A percentile compares a stretch with the other conserved stretches of the same genome.
phyloP scores from a whole-genome alignment of 2,888 invertebrate genomes.

The Heteropelma amictum region DNA sequence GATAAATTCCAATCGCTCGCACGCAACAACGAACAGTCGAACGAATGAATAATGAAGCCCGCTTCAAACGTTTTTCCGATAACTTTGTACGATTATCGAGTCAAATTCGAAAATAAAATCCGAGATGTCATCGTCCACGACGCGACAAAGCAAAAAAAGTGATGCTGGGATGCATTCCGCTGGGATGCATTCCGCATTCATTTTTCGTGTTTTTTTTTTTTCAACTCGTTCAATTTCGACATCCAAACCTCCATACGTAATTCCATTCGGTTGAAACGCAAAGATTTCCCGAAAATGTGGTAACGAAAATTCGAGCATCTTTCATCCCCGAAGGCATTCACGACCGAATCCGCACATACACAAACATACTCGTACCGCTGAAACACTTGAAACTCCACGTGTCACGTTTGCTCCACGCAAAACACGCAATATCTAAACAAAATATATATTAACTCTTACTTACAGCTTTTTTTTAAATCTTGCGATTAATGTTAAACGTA shows the following conservation, averaged over 20 bases:
- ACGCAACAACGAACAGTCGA: constrained; percentile 66
- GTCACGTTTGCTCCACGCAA: constrained; percentile 42
- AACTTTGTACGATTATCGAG: constrained; percentile 38
- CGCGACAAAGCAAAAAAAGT: neutral
- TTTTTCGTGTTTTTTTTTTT: too few species aligned
- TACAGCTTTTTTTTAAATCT: constrained; percentile 40
- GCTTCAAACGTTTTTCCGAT: constrained; percentile 66
- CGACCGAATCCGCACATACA: neutral
- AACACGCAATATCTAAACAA: constrained; percentile 55
- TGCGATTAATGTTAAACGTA: constrained; percentile 66
- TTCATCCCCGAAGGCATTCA: neutral
- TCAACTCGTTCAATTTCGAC: neutral
- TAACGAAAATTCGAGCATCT: neutral
- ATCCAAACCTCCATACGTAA: too few species aligned
- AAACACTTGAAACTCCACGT: constrained; percentile 16
- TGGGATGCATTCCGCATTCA: too few species aligned
- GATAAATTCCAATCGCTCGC: constrained; percentile 61
- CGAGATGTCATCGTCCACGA: too few species aligned
- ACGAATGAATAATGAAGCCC: constrained; percentile 69
- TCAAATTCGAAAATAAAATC: too few species aligned
- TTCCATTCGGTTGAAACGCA: too few species aligned
- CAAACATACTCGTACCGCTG: neutral
- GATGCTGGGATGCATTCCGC: too few species aligned
- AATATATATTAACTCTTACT: constrained; percentile 60
- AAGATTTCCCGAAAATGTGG: too few species aligned